These are phyloP conservation scores for Drosophila engyochracea DNA, from an alignment of 2,888 invertebrate genomes.

Conservation along the genomic window DNA sequence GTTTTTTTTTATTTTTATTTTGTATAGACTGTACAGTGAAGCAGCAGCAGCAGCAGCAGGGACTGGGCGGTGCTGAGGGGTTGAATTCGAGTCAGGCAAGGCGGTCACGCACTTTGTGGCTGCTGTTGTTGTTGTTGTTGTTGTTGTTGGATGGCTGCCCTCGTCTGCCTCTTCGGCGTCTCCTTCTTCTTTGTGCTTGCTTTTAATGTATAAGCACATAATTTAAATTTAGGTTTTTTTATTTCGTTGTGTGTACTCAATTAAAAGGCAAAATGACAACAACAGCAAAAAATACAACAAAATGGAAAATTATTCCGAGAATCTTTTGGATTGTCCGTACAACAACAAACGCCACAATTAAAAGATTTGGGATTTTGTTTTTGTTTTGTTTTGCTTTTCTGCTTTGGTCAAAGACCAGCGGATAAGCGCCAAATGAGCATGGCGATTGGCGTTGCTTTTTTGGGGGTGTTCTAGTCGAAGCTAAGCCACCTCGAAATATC, in stretches of 20 bases:
- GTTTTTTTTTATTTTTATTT: conserved; percentile 35
- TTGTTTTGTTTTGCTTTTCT: conserved; percentile 7
- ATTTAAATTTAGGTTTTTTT: conserved; percentile 74
- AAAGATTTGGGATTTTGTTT: conserved; percentile 55
- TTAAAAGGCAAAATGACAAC: conserved; percentile 68
- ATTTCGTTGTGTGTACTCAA: conserved; percentile 73
- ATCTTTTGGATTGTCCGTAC: conserved; percentile 67
- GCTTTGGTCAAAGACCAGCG: conserved; percentile 39
- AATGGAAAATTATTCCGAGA: conserved; percentile 78
- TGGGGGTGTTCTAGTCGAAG: conserved; percentile 40
- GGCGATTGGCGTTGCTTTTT: conserved; percentile 5
- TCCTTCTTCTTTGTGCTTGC: conserved; percentile 46
- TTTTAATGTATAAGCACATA: conserved; percentile 71
- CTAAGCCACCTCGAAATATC: conserved; percentile 50
- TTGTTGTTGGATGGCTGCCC: conserved; percentile 23
- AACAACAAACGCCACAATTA: conserved; percentile 71
- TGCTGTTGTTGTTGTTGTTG: conserved; percentile 20
- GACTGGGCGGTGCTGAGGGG: conserved; percentile 1
- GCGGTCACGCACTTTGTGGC: conserved; percentile 51
- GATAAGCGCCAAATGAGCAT: conserved; percentile 24
- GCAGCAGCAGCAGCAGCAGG: conserved; percentile 3
- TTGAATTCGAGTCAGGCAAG: conserved; percentile 10
- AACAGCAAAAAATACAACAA: conserved; percentile 40
- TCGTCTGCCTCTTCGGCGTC: neutral
- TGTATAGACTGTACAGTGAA: conserved; percentile 28